These are phyloP conservation scores for Brachionichthys hirsutus DNA, from an alignment of 2,113 vertebrate genomes.

Conservation along the genomic window DNA sequence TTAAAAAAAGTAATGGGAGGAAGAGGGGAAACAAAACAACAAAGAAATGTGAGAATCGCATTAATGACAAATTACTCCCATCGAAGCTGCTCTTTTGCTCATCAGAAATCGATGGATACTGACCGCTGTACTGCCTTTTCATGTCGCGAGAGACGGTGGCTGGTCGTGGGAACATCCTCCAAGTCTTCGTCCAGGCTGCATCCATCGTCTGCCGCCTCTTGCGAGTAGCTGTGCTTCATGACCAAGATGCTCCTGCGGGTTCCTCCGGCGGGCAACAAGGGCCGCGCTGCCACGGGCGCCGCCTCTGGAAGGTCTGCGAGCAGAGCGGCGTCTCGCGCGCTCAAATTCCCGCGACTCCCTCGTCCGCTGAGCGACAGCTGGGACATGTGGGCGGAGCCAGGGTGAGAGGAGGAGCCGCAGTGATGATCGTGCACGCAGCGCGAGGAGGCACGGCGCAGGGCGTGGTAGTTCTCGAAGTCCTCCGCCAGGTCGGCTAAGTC, in stretches of 20 bases:
- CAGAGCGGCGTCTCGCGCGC: conserved; percentile 86
- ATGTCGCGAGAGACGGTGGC: conserved; percentile 94
- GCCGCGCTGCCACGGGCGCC: conserved; percentile 80
- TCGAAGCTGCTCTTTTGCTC: conserved; percentile 72
- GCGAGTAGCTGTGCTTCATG: conserved; percentile 99
- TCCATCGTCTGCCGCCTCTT: conserved; percentile 86
- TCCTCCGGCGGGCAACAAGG: conserved; percentile 81
- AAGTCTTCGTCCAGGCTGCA: conserved; percentile 94
- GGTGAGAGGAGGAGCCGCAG: conserved; percentile 85
- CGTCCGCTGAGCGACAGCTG: conserved; percentile 83
- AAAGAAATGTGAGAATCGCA: conserved; percentile 73
- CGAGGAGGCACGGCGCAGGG: conserved; percentile 92
- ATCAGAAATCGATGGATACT: conserved; percentile 95
- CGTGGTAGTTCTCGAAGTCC: conserved; percentile 95
- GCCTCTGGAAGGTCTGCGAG: conserved; percentile 88
- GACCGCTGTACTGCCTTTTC: conserved; percentile 99
- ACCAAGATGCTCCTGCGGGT: conserved; percentile 95
- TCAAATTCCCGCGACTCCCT: conserved; percentile 93
- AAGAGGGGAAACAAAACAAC: conserved; percentile 40
- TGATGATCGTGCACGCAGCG: conserved; percentile 97
- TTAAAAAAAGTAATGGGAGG: conserved; percentile 52
- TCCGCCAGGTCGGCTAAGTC: conserved; percentile 93
- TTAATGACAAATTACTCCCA: conserved; percentile 49
- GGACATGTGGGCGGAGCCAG: conserved; percentile 67
- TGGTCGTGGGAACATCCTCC: conserved; percentile 97